Percentiles rank a stretch among this genome's conserved stretches.
phyloP scores from a whole-genome alignment of 1,140 invertebrate genomes.

The Limonius californicus region DNA sequence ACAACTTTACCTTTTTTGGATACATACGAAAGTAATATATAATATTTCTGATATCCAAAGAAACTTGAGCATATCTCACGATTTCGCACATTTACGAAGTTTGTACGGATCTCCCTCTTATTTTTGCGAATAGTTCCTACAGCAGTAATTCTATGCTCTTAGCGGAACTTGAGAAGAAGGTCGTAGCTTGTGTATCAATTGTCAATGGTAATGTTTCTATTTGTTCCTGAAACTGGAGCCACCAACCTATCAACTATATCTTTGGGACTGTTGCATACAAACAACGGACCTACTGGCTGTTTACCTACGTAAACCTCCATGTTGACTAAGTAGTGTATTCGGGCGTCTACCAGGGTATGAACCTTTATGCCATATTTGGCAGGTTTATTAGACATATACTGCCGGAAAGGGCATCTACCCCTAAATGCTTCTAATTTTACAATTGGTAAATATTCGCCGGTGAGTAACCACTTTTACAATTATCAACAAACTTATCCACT shows the following conservation, averaged over 20 bases:
- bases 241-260: not conserved
- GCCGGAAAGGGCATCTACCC: conserved; percentile 44
- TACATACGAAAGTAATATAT: conserved; percentile 27
- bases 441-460: conserved; percentile 38
- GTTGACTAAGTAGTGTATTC: conserved; percentile 37
- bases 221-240: not conserved
- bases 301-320: conserved; percentile 44
- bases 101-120: conserved; percentile 40
- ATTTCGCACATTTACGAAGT: conserved; percentile 25
- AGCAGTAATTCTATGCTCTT: conserved; percentile 37
- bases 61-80: conserved; percentile 9
- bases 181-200: conserved; percentile 27
- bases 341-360: conserved; percentile 37
- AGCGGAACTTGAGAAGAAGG: conserved; percentile 16
- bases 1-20: conserved; percentile 32
- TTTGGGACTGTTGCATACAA: conserved; percentile 16
- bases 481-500: not conserved
- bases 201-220: conserved; percentile 24
- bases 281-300: conserved; percentile 36
- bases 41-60: conserved; percentile 31
- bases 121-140: no score
- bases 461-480: not conserved
- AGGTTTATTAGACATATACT: conserved; percentile 46
- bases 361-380: conserved; percentile 46
- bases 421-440: conserved; percentile 45